phyloP scores from a whole-genome alignment of 2,797 vertebrate species.

The Tinamus major region DNA sequence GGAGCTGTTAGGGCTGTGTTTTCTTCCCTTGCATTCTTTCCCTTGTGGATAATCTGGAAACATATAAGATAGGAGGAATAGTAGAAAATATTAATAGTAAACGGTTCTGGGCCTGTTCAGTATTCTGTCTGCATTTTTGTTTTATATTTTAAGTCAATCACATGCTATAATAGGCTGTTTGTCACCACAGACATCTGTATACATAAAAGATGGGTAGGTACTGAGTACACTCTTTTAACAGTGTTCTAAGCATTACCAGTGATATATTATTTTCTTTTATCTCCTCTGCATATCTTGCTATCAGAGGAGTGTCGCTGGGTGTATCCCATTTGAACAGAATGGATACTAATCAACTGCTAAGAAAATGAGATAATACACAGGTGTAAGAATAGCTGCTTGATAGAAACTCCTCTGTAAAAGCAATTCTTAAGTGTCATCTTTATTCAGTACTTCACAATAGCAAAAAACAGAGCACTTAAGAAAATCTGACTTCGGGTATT shows the following conservation, averaged over 20 bases:
- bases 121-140: not conserved
- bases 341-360: conserved; percentile 67
- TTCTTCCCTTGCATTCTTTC: not conserved
- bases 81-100: not conserved
- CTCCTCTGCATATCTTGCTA: conserved; percentile 38
- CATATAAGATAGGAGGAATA: not conserved
- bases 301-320: conserved; percentile 55
- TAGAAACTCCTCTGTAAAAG: conserved; percentile 53
- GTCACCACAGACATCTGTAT: conserved; percentile 40
- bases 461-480: too few species aligned
- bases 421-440: conserved; percentile 17
- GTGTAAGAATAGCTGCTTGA: conserved; percentile 37
- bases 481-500: not conserved
- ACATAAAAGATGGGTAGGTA: conserved; percentile 44
- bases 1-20: not conserved
- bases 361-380: conserved; percentile 56
- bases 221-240: conserved; percentile 46
- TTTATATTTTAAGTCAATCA: conserved; percentile 58
- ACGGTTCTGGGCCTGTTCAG: not conserved
- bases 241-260: not conserved
- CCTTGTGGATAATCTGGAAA: not conserved
- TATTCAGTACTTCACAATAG: too few species aligned
- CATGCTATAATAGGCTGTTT: conserved; percentile 32
- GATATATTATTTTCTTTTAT: conserved; percentile 63
- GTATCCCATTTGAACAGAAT: conserved; percentile 48